phyloP scores from a whole-genome alignment of 2,888 invertebrate genomes.

The Agonum fuliginosum region DNA sequence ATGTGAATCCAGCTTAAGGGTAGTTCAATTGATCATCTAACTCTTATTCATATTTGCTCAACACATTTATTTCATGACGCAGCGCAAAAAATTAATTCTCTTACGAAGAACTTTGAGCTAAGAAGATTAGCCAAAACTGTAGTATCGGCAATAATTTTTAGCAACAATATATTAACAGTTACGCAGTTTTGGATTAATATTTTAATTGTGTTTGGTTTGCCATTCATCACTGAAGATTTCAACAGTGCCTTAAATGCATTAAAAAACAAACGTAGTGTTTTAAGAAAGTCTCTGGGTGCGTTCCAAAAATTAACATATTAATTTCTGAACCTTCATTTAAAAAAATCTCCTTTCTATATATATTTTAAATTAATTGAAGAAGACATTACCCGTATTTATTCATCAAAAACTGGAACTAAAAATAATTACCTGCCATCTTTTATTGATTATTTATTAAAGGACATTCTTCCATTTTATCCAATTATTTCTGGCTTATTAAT shows the following conservation, averaged over 20 bases:
- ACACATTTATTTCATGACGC: conserved; percentile 26
- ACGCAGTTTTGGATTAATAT: conserved; percentile 12
- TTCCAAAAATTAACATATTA: neutral
- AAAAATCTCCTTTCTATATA: conserved; percentile 22
- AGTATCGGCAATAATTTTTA: neutral
- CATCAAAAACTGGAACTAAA: neutral
- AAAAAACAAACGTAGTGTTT: neutral
- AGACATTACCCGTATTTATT: neutral
- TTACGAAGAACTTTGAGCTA: neutral
- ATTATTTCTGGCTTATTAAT: neutral
- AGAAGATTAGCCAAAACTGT: neutral
- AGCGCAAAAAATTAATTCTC: conserved; percentile 15
- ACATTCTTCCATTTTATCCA: conserved; percentile 15
- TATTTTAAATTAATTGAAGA: neutral
- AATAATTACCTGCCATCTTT: conserved; percentile 1
- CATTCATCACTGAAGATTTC: neutral
- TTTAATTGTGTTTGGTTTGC: neutral
- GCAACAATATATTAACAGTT: neutral
- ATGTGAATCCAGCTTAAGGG: no score
- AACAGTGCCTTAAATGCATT: neutral
- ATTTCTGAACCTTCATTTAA: neutral
- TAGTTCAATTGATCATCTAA: neutral
- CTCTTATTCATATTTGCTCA: conserved; percentile 8
- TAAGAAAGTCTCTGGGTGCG: neutral
- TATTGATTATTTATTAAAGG: conserved; percentile 1